Base-by-base conservation (phyloP, 2,797 vertebrate genomes). In the Sebastiscus albofasciatus region DNA sequence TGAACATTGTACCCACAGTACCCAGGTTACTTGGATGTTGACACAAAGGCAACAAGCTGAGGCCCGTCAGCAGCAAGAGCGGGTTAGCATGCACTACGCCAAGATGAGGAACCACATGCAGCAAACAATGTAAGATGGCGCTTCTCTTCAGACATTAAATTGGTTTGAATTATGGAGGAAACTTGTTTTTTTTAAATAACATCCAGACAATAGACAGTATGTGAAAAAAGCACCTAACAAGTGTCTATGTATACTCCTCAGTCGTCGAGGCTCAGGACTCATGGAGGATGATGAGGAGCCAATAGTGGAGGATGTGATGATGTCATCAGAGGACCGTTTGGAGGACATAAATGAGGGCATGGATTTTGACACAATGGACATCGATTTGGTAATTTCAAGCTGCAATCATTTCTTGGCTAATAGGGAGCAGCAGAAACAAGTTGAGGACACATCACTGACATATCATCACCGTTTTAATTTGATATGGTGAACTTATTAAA, bases 241-340 rank as follows among this genome's bases (percentile, higher is more conserved):
- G 11, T 67, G 13, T 70, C 16, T 66, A 2, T 85, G 10, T 87
- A 54, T 64, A 1, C 67, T 89, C 67, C 85, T 71, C 89, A 99
- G 98, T 94, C 97, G 97, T 70, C 96, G 98, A 94, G 97, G 97
- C 82, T 96, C 97, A 79, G 97, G 98, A 75, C 94, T 99, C 87
- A 98, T 99, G 97, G 98, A 99, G 93, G 98, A 99, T 80, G 98
- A 99, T 71, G 98, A 99, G 92, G 97, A 99, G 90, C 98, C 98
- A 67, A 99, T 99, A 54, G 98, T 99, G 85, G 98, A 99, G 95
- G 98, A 99, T 84, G 98, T 99, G 86, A 99, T 99, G 98, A 99
- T 99, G 98, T 99, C 98, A 83, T 99, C 98, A 59, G 98, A 99
- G 93, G 97, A 98, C 78, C 95, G 98, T 79, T 96, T 99, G 88